Conservation (phyloP, 2,113 vertebrate species). For the Seriola quinqueradiata region DNA sequence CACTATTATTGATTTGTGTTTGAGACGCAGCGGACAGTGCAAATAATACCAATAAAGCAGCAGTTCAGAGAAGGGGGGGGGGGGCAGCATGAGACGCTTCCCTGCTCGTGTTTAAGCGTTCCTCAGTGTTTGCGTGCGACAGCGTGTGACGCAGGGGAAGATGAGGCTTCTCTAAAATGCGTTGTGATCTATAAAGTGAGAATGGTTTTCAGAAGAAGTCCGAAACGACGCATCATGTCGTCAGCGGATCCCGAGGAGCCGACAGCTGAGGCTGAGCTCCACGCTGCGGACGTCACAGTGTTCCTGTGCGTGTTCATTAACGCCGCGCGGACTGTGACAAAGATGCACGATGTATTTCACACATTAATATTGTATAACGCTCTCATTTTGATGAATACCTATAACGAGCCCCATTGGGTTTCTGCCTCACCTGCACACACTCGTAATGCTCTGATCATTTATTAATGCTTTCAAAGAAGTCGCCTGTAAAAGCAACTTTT, state of each 20-base stretch:
- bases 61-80: constrained; percentile 7
- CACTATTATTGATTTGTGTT: constrained; percentile 55
- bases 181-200: constrained; percentile 35
- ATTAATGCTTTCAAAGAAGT: background rate
- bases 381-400: background rate
- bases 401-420: background rate
- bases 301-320: background rate
- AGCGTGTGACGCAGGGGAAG: constrained; percentile 2
- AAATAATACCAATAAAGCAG: constrained; percentile 31
- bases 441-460: background rate
- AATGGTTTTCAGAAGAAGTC: constrained; percentile 3
- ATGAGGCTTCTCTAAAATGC: constrained; percentile 39
- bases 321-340: background rate
- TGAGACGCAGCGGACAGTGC: constrained; percentile 8
- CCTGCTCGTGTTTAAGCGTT: background rate
- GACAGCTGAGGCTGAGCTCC: constrained; percentile 34
- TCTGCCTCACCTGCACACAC: background rate
- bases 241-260: constrained; percentile 16
- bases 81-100: constrained; percentile 2
- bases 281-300: background rate
- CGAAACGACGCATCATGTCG: constrained; percentile 7
- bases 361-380: background rate
- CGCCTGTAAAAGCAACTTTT: no score
- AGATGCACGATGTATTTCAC: background rate
- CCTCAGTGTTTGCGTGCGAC: background rate